A percentile compares a stretch with the other conserved stretches of the same genome.
phyloP scores from a whole-genome alignment of 2,113 vertebrate species.

The Antechinus stuartii region DNA sequence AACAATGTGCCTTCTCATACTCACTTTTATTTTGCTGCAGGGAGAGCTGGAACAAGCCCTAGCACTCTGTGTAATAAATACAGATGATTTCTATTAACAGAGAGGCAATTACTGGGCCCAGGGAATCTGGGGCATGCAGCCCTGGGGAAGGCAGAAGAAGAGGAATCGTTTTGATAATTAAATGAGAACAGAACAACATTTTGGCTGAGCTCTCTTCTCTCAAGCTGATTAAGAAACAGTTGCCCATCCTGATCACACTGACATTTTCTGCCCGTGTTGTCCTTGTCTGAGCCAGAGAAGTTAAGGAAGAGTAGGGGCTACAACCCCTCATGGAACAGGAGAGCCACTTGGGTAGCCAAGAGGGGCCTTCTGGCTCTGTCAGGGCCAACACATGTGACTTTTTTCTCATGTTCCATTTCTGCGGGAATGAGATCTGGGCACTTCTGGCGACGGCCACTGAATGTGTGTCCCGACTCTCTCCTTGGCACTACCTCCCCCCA shows the following conservation, averaged over 20 bases:
- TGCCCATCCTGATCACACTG: slow-evolving; percentile 2
- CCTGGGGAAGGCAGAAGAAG: slow-evolving; percentile 65
- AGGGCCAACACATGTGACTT: not conserved
- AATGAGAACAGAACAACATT: slow-evolving; percentile 64
- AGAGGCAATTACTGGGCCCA: slow-evolving; percentile 70
- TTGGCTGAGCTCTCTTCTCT: slow-evolving; percentile 50
- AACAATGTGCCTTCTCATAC: slow-evolving; percentile 31
- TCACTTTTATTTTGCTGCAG: slow-evolving; percentile 56
- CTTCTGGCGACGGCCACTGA: not conserved
- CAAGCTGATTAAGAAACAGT: slow-evolving; percentile 64
- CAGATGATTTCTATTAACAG: slow-evolving; percentile 76
- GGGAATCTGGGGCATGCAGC: slow-evolving; percentile 74
- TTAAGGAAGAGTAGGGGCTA: slow-evolving; percentile 4
- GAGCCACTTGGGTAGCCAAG: not conserved
- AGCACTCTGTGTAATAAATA: slow-evolving; percentile 67
- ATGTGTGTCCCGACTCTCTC: not conserved
- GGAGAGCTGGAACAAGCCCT: slow-evolving; percentile 62
- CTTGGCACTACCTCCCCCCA: not conserved
- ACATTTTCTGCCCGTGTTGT: slow-evolving; percentile 32
- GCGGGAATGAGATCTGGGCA: not conserved
- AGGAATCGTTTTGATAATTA: slow-evolving; percentile 74
- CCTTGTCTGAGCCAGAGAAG: slow-evolving; percentile 52
- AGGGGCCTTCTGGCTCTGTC: not conserved
- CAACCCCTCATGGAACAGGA: not conserved
- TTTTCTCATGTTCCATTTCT: not conserved